Evolutionary conservation across 2,797 vertebrate species (phyloP).

Genomic region (Brotogeris chrysoptera): DNA sequence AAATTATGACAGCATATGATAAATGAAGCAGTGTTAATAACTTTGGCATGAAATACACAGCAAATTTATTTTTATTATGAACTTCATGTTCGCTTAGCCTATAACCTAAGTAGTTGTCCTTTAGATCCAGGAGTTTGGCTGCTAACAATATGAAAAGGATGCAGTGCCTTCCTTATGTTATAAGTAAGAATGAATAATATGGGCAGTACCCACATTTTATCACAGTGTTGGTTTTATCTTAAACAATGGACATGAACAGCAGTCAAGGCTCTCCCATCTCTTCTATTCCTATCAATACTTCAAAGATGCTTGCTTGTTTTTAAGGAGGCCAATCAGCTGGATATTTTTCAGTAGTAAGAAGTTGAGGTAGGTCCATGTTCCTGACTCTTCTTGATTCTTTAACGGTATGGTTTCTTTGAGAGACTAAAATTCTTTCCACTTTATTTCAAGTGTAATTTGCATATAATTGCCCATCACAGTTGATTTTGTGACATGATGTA

Average conservation of each 20-base stretch:
- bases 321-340: neutral
- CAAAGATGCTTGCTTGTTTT: neutral
- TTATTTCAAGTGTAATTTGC: neutral
- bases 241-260: neutral
- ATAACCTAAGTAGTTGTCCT: neutral
- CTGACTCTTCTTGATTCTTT: neutral
- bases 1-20: neutral
- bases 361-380: neutral
- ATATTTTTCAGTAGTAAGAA: neutral
- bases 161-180: neutral
- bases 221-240: neutral
- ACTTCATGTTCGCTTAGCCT: neutral
- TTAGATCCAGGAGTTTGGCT: neutral
- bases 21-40: constrained; percentile 1
- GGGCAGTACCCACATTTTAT: neutral
- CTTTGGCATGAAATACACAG: neutral
- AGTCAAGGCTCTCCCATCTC: neutral
- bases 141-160: neutral
- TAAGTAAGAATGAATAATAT: neutral
- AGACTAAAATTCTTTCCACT: neutral
- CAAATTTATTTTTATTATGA: constrained; percentile 22
- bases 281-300: neutral
- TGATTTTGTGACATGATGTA: neutral
- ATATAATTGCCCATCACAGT: neutral
- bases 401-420: neutral